Evolutionary conservation across 2,888 invertebrate species (phyloP), one percentile per base, ranked within the genome.

Genomic region (Euzetes globulus): DNA sequence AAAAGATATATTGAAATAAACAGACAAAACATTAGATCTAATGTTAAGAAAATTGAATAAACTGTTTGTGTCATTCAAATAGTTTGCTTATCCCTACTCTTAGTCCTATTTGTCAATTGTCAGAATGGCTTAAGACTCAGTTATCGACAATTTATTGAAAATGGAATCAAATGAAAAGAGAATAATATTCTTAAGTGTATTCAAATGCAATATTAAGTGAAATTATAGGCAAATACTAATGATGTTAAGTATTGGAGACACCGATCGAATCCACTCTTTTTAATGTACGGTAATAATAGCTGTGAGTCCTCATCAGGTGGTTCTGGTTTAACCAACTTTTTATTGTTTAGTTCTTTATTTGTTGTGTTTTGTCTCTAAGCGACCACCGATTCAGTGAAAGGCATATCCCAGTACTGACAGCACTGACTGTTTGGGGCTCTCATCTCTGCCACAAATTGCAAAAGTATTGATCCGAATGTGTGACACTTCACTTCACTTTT

Each of bases 231-330:
- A 41, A 68, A 41, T 68, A 45, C 19, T 45, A 71, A 71, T 71
- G 52, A 50, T 71, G 17, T 45, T 45, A 25, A 71, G 29, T 71
- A 71, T n/a, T n/a, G n/a, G n/a, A n/a, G n/a, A n/a, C n/a, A n/a
- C n/a, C 1, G n/a, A 71, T 55, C 45, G 29, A 47, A 58, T 71
- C 33, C 33, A 33, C 33, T 33, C 33, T 33, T 33, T 33, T 33
- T 33, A 33, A 33, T 33, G 9, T 9, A 33, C 33, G 5, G 7
- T 11, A 47, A n/a, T 55, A 25, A 9, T 19, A n/a, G 50, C n/a
- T 50, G 50, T 55, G 19, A 55, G 55, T 25, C 60, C 60, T 60
- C 60, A 60, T 60, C 60, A 60, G 60, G 60, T 60, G 60, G 55
- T 55, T 55, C 19, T 55, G 55, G 60, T 60, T 60, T 60, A 60